Evolutionary conservation across 2,888 invertebrate species (phyloP), one percentile per base, ranked within the genome.

Genomic region (Digitonthophagus gazella): DNA sequence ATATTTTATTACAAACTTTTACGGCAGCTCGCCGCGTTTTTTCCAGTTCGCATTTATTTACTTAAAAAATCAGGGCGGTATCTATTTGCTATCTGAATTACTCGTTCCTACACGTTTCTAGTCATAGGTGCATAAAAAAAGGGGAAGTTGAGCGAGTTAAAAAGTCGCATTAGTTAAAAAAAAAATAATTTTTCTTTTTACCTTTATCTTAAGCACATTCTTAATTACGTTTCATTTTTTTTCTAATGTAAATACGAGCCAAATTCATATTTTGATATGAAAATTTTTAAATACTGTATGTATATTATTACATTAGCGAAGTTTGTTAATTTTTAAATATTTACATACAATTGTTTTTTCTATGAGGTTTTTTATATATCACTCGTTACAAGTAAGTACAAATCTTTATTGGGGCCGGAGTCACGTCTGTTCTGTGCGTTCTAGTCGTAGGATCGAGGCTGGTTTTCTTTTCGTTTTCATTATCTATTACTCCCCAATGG

Each of bases 61-160:
- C 11, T 44, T 44, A 44, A 22, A 22, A 4, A 22, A 44, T 44
- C 61, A 15, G 57, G 15, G 15, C 16, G 18, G 18, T 61, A 20
- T n/a, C 18, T 57, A 57, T 58, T 5, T 58, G n/a, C 61, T 61
- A n/a, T 61, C 20, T 20, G 20, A 61, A 18, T 61, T 61, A 18
- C 20, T 18, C 61, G 61, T 61, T 61, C 61, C 61, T 61, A 61
- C 61, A 57, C 15, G 18, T 61, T 61, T 61, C 61, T 61, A 61
- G 61, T 61, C 61, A 61, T 20, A 18, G 61, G 57, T 18, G 18
- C 28, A 44, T 44, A 44, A 8, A n/a, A n/a, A n/a, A n/a, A n/a
- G n/a, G n/a, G n/a, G n/a, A n/a, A n/a, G n/a, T n/a, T n/a, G n/a
- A n/a, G n/a, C n/a, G n/a, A n/a, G n/a, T n/a, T n/a, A n/a, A n/a